Conservation (phyloP, 2,113 vertebrate species). For the Phalacrocorax carbo region DNA sequence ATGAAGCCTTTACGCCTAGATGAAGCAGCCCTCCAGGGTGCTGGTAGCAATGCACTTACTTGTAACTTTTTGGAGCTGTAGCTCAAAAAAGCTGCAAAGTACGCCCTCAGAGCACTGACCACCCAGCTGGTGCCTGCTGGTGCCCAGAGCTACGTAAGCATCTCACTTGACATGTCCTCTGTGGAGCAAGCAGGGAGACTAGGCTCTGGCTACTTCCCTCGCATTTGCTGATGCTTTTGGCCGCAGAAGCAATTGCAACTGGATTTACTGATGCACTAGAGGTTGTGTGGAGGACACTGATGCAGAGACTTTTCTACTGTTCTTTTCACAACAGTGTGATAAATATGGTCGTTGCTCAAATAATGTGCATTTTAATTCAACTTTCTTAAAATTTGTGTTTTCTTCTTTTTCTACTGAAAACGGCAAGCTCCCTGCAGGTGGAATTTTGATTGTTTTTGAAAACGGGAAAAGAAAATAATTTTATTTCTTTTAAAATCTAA, state of each 20-base stretch:
- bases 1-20: neutral
- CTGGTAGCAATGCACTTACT: neutral
- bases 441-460: neutral
- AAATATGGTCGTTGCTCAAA: neutral
- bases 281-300: neutral
- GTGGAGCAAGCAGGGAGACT: neutral
- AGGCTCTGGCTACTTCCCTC: neutral
- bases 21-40: neutral
- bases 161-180: neutral
- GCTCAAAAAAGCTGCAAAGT: neutral
- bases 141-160: neutral
- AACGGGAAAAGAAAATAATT: neutral
- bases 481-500: neutral
- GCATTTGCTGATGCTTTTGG: neutral
- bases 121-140: neutral
- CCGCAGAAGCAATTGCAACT: neutral
- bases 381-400: neutral
- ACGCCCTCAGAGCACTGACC: neutral
- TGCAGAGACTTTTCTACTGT: neutral
- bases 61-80: neutral
- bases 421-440: neutral
- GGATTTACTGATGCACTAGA: neutral
- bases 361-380: neutral
- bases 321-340: neutral
- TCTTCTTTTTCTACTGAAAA: neutral